Percentiles rank a stretch among this genome's conserved stretches.
These are phyloP conservation scores for Strix uralensis DNA, from an alignment of 2,113 vertebrate genomes.

Conservation along the genomic window DNA sequence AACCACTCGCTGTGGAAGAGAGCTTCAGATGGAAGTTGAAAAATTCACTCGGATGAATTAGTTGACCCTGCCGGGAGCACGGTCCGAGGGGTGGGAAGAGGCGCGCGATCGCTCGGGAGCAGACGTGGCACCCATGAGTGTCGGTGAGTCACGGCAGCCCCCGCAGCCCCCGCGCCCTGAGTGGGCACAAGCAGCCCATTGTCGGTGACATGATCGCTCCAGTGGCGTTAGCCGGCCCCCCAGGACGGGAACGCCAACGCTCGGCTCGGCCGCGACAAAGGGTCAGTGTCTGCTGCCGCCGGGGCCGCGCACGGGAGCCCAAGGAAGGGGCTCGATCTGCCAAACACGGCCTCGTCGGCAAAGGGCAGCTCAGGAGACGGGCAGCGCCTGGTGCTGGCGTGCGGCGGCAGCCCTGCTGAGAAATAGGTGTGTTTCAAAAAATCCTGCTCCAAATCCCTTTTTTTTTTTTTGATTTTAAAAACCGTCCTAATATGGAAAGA, in stretches of 20 bases:
- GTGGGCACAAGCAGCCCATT: background rate
- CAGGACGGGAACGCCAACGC: background rate
- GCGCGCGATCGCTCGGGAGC: rapidly evolving
- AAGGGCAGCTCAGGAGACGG: background rate
- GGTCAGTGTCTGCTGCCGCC: background rate
- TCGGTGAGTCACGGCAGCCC: background rate
- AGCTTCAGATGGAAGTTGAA: background rate
- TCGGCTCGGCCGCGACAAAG: background rate
- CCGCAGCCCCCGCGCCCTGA: no score
- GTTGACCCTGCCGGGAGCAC: rapidly evolving
- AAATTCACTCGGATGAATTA: background rate
- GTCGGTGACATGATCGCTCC: background rate
- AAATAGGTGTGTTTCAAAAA: background rate
- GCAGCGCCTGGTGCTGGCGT: rapidly evolving
- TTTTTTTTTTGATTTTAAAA: background rate
- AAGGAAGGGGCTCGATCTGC: background rate
- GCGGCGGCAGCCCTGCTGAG: rapidly evolving
- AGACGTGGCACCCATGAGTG: background rate
- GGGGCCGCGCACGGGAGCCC: no score
- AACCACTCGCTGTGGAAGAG: background rate
- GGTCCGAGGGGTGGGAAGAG: background rate
- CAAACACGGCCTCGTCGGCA: rapidly evolving
- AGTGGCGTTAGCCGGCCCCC: rapidly evolving
- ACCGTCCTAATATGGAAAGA: rapidly evolving
- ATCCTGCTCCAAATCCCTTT: background rate